phyloP scores from a whole-genome alignment of 2,888 invertebrate genomes.

The Nomada hirtipes region DNA sequence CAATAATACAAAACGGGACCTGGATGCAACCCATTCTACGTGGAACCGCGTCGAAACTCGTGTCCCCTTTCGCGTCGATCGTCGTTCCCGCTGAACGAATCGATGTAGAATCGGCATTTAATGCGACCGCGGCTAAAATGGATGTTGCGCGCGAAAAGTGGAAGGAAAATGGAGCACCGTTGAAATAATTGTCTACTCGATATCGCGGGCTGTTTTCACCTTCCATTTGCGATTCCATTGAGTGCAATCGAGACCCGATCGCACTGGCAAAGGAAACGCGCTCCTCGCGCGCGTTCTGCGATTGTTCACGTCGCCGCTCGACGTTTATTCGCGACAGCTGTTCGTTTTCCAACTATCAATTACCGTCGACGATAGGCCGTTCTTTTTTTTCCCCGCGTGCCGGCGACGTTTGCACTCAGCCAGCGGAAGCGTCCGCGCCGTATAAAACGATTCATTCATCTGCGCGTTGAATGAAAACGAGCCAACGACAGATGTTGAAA shows the following conservation, averaged over 20 bases:
- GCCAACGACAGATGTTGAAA: constrained; percentile 31
- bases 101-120: background rate
- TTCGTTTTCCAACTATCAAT: constrained; percentile 54
- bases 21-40: constrained; percentile 18
- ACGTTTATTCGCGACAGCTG: background rate
- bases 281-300: background rate
- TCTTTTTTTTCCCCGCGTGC: constrained; percentile 18
- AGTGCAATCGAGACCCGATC: background rate
- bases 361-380: constrained; percentile 17
- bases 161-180: background rate
- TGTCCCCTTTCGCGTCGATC: constrained; percentile 31
- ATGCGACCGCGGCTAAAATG: background rate
- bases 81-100: background rate
- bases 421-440: constrained; percentile 64
- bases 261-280: constrained; percentile 6
- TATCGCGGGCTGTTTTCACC: background rate
- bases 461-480: constrained; percentile 20
- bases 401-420: constrained; percentile 68
- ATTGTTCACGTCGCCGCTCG: constrained; percentile 14
- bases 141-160: no score
- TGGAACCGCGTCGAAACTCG: background rate
- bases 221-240: background rate
- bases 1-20: constrained; percentile 1
- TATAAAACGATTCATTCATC: constrained; percentile 8
- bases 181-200: constrained; percentile 23